Evolutionary conservation across 2,888 invertebrate genomes (phyloP).

Genomic region (Orthosia gracilis): DNA sequence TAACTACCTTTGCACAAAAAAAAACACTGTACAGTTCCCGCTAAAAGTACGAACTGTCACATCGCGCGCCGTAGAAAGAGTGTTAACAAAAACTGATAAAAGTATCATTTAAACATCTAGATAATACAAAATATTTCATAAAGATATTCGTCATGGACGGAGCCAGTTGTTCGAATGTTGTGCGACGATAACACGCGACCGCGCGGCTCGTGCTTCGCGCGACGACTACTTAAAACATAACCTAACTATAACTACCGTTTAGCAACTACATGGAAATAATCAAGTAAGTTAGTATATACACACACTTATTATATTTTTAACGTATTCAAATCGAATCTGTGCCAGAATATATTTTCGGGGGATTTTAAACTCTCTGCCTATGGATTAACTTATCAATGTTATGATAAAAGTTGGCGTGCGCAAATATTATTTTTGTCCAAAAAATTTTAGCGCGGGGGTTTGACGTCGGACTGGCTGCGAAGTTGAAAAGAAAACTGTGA

Average conservation of each 20-base stretch:
- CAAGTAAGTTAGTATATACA: slow-evolving; percentile 57
- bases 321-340: slow-evolving; percentile 25
- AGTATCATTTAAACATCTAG: slow-evolving; percentile 78
- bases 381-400: slow-evolving; percentile 42
- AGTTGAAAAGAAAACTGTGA: slow-evolving; percentile 43
- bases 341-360: slow-evolving; percentile 31
- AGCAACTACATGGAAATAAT: slow-evolving; percentile 52
- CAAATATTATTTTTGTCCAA: slow-evolving; percentile 50
- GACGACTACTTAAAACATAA: slow-evolving; percentile 63
- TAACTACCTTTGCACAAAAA: slow-evolving; percentile 58
- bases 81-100: slow-evolving; percentile 75
- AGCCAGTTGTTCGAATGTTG: slow-evolving; percentile 53
- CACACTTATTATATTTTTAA: slow-evolving; percentile 20
- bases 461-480: slow-evolving; percentile 64
- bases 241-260: slow-evolving; percentile 57
- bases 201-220: slow-evolving; percentile 71
- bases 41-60: slow-evolving; percentile 72
- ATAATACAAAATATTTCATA: slow-evolving; percentile 70
- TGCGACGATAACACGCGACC: slow-evolving; percentile 74
- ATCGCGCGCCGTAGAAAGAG: slow-evolving; percentile 66
- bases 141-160: slow-evolving; percentile 60
- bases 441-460: slow-evolving; percentile 53
- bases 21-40: slow-evolving; percentile 64
- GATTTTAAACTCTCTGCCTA: slow-evolving; percentile 44
- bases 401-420: slow-evolving; percentile 47